Percentiles rank a stretch among this genome's conserved stretches.
phyloP scores from a whole-genome alignment of 2,113 vertebrate genomes.

The Daphoenositta chrysoptera region DNA sequence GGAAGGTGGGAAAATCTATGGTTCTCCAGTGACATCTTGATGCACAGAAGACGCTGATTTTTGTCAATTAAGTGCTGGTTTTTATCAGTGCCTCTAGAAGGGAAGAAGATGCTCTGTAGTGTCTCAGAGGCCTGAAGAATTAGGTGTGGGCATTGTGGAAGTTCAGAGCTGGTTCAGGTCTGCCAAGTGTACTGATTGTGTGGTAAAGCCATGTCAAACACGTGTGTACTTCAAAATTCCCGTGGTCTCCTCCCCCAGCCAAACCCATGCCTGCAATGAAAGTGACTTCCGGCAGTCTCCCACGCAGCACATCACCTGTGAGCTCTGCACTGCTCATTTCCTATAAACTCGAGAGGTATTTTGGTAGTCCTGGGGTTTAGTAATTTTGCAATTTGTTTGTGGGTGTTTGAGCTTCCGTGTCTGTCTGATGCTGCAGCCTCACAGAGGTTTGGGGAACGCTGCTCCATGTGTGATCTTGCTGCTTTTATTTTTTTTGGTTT shows the following conservation, averaged over 20 bases:
- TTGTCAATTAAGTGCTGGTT: not conserved
- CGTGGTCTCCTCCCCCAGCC: not conserved
- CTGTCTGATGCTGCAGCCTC: not conserved
- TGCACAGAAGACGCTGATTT: not conserved
- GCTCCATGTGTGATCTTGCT: not conserved
- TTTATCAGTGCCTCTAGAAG: not conserved
- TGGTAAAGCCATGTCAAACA: not conserved
- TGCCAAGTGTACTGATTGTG: not conserved
- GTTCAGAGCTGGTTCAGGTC: not conserved
- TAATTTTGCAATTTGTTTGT: not conserved
- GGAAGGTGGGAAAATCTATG: not conserved
- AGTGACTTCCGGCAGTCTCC: not conserved
- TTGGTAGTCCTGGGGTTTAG: not conserved
- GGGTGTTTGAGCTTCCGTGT: not conserved
- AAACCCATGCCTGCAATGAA: not conserved
- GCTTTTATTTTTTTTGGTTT: not conserved
- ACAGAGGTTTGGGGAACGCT: not conserved
- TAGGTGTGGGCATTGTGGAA: fast-evolving
- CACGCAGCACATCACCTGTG: not conserved
- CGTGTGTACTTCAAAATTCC: not conserved
- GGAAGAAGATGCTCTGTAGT: not conserved
- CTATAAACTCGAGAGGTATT: not conserved
- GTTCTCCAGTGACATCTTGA: not conserved
- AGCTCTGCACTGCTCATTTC: not conserved
- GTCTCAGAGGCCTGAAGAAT: not conserved